Base-by-base conservation (phyloP, 2,113 vertebrate genomes). In the Oncorhynchus kisutch region DNA sequence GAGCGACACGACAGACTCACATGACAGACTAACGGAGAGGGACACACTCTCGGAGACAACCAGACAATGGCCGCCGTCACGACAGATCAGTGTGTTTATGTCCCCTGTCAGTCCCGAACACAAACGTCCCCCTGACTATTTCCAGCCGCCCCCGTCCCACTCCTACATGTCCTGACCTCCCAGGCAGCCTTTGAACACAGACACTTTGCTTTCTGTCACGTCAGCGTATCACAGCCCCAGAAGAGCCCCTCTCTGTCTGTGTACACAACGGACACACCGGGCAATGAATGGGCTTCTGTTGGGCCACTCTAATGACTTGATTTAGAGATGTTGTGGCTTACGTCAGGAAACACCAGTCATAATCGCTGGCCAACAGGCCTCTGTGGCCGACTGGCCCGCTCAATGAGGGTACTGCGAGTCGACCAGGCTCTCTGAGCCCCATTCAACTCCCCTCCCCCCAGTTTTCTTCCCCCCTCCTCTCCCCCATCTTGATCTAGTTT, bases 311-410 rank as follows among this genome's bases (percentile, higher is more conserved):
- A 95, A 96, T 96, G 94, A 94, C 94, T 95, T 95, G 93, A 80
- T 96, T 95, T 95, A 92, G 88, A 94, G 92, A 94, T 95, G 94
- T 91, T 94, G 91, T 94, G 94, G 94, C 95, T 96, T 95, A 96
- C 92, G 88, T 96, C 95, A 95, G 95, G 95, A 97, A 96, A 96
- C 92, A 93, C 83, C 92, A 91, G 86, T 93, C 93, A 89, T 92
- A 93, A 93, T 91, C 90, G 91, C 83, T 87, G 51, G 91, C 92
- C 94, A 94, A 93, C 93, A 93, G 90, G 87, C 88, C 88, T 91
- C 93, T 91, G 90, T 92, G 94, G 94, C 93, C 92, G 92, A 91
- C 91, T 92, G 94, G 94, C 93, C 92, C 92, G 91, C 91, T 91
- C 88, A 90, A 81, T 89, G 91, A 71, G 59, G 64, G 62, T 67